A percentile compares a stretch with the other conserved stretches of the same genome.
phyloP scores from a whole-genome alignment of 2,888 invertebrate species.

The Ditylenchus weischeri region DNA sequence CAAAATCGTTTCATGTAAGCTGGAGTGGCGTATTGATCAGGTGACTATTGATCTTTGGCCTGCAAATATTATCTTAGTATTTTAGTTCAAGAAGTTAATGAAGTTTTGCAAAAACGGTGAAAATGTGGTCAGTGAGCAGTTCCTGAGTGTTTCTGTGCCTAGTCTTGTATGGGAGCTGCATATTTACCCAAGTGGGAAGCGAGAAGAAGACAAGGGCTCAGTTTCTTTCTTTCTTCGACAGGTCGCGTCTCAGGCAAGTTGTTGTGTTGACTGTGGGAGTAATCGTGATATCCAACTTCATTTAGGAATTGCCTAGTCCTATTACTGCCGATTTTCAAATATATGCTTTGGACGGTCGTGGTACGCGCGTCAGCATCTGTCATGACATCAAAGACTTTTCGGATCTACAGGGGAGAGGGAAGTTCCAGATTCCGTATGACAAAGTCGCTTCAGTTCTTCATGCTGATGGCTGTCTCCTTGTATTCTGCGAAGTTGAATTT shows the following conservation, averaged over 20 bases:
- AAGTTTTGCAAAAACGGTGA: constrained; percentile 52
- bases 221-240: constrained; percentile 13
- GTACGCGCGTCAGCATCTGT: constrained; percentile 48
- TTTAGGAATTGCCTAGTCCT: constrained; percentile 48
- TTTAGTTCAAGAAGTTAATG: constrained; percentile 52
- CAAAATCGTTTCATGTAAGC: constrained; percentile 46
- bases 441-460: not conserved
- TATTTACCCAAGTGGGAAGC: constrained; percentile 56
- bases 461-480: constrained; percentile 39
- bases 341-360: constrained; percentile 41
- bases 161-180: constrained; percentile 55
- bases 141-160: constrained; percentile 46
- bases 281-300: not conserved
- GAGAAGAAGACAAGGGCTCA: constrained; percentile 48
- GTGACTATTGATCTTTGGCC: not conserved
- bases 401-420: constrained; percentile 55
- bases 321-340: constrained; percentile 57
- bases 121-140: constrained; percentile 48
- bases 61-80: not conserved
- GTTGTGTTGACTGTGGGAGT: not conserved
- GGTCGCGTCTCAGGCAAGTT: constrained; percentile 1
- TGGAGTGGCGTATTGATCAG: constrained; percentile 56
- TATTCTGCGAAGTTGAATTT: constrained; percentile 50
- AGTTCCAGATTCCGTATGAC: constrained; percentile 43
- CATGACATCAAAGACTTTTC: constrained; percentile 56